Conservation (phyloP, 1,140 invertebrate genomes). For the Sipha flava region DNA sequence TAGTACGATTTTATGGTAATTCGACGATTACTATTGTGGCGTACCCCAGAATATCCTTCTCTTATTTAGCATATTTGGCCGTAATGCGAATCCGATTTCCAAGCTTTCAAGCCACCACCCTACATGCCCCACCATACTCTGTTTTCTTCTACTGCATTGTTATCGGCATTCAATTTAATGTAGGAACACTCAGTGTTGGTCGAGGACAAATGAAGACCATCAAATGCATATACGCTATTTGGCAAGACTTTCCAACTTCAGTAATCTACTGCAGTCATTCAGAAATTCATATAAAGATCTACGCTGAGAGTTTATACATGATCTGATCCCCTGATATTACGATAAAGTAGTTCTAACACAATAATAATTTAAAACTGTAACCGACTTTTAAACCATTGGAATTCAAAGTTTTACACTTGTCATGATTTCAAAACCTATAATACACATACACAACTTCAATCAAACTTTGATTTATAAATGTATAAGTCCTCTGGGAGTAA, state of each 20-base stretch:
- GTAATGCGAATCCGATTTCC: slow-evolving; percentile 10
- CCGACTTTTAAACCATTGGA: background rate
- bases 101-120: background rate
- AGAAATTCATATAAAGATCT: background rate
- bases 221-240: background rate
- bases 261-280: background rate
- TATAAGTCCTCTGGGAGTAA: background rate
- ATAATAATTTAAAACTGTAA: background rate
- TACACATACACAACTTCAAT: background rate
- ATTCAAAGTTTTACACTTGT: background rate
- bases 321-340: background rate
- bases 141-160: background rate
- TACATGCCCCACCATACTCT: background rate
- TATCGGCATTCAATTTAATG: background rate
- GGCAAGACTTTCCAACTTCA: background rate
- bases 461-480: background rate
- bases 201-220: slow-evolving; percentile 10
- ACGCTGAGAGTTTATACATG: background rate
- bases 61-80: slow-evolving; percentile 24
- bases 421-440: background rate
- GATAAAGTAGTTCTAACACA: background rate
- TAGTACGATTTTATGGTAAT: slow-evolving; percentile 26
- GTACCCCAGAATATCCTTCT: background rate
- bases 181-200: background rate
- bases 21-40: background rate